Base-by-base conservation (phyloP, 2,888 invertebrate species). In the Agonopterix heracliana region DNA sequence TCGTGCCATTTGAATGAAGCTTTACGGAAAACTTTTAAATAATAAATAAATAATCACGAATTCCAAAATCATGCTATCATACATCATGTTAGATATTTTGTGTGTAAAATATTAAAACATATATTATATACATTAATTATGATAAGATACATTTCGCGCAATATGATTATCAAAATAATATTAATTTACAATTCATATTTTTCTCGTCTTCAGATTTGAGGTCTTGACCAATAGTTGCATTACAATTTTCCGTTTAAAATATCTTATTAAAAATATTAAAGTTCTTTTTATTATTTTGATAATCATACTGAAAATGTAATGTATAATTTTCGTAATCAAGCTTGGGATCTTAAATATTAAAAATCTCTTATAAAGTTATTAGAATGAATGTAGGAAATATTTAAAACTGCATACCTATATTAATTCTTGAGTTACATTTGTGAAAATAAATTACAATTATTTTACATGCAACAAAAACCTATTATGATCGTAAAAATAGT, bases 381-480 rank as follows among this genome's bases (percentile, higher is more conserved):
- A 49, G 34, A 45, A 44, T 41, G 53, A 48, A 52, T 51, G 68
- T 55, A 50, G 54, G 47, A 58, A 59, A 62, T 61, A 57, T 59
- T 65, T 64, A 58, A 57, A 61, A 63, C 58, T 57, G 70, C 78
- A 78, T 77, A 78, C 77, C 78, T 68, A 65, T 66, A 55, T 63
- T 55, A 54, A 54, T 54, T 47, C 52, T 57, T 49, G 42, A 40
- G 47, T 26, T 26, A 5, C 26, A 7, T 26, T 26, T 26, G 26
- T 26, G 26, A 26, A 26, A 7, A 26, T 26, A 26, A 26, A 26
- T 5, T 26, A 26, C 26, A 5, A 26, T 26, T 26, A 26, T 26
- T 7, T 26, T 7, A 26, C 26, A 26, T 26, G 26, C 26, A 26
- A 26, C 26, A 26, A 26, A 26, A 26, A 26, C 26, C 7, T 26